Percentiles rank a stretch among this genome's conserved stretches.
Conservation (phyloP, 37 sponge, comb jelly and placozoan genomes). For the Tethya wilhelma region DNA sequence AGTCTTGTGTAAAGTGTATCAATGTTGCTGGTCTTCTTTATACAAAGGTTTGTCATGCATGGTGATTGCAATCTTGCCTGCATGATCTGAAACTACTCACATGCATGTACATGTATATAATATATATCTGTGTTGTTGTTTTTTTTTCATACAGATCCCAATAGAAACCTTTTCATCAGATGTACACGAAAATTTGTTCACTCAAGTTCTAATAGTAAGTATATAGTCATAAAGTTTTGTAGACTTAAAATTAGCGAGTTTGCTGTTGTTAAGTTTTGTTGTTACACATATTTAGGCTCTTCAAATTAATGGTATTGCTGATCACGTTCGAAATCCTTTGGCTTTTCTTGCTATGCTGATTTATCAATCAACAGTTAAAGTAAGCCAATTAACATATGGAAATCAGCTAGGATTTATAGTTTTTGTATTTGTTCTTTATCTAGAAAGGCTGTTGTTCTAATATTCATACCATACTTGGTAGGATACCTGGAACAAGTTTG, state of each 20-base stretch:
- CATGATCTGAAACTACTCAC: too few species aligned
- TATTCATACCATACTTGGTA: too few species aligned
- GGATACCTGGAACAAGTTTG: too few species aligned
- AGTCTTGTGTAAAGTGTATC: background rate
- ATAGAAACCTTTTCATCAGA: background rate
- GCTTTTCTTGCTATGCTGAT: slow-evolving; percentile 16
- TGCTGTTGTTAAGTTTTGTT: too few species aligned
- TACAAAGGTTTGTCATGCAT: slow-evolving; percentile 24
- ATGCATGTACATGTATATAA: too few species aligned
- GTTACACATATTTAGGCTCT: too few species aligned
- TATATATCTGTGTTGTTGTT: background rate
- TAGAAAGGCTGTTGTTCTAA: background rate
- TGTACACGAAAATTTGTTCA: slow-evolving; percentile 6
- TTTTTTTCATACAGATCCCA: background rate
- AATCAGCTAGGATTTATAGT: background rate
- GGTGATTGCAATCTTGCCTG: background rate
- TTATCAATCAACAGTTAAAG: slow-evolving; percentile 15
- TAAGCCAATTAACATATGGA: background rate
- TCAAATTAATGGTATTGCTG: slow-evolving; percentile 16
- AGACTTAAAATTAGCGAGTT: too few species aligned
- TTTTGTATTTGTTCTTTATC: background rate
- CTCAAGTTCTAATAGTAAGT: slow-evolving; percentile 19
- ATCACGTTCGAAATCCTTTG: slow-evolving; percentile 8
- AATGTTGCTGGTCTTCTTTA: slow-evolving; percentile 21
- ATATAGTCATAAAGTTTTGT: too few species aligned